Conservation (phyloP, 2,888 invertebrate species). For the Hoplodrina ambigua region DNA sequence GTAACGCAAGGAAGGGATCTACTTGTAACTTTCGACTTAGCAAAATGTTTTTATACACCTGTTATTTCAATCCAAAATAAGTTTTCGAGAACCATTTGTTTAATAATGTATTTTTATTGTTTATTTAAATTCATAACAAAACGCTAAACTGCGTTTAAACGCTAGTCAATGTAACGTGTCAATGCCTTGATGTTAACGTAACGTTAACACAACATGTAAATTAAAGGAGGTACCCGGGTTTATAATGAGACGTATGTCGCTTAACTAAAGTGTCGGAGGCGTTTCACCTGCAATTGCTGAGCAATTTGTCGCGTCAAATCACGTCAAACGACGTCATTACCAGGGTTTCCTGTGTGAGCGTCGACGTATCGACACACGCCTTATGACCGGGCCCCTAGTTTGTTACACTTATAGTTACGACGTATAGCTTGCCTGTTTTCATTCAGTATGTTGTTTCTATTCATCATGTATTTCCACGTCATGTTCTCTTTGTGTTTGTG, state of each 20-base stretch:
- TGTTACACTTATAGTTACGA: slow-evolving; percentile 14
- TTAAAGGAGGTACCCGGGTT: slow-evolving; percentile 42
- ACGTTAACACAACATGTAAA: slow-evolving; percentile 35
- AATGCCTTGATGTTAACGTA: slow-evolving; percentile 10
- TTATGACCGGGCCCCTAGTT: slow-evolving; percentile 28
- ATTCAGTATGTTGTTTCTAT: slow-evolving; percentile 34
- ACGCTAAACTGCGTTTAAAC: not conserved
- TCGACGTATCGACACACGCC: slow-evolving; percentile 27
- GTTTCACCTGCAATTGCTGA: slow-evolving; percentile 63
- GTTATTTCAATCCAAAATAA: no score
- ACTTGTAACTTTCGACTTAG: no score
- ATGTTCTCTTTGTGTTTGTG: not conserved
- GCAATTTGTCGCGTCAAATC: slow-evolving; percentile 81
- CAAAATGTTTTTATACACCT: no score
- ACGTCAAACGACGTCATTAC: slow-evolving; percentile 81
- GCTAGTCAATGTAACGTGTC: slow-evolving; percentile 13
- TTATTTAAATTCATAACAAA: slow-evolving; percentile 14
- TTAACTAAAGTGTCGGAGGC: slow-evolving; percentile 48
- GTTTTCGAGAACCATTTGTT: no score
- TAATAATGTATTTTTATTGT: no score
- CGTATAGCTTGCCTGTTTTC: slow-evolving; percentile 28
- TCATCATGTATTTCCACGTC: not conserved
- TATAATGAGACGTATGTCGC: slow-evolving; percentile 48
- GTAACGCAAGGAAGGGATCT: no score
- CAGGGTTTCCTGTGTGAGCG: slow-evolving; percentile 43